phyloP scores from a whole-genome alignment of 1,140 invertebrate species.

The Polyergus mexicanus region DNA sequence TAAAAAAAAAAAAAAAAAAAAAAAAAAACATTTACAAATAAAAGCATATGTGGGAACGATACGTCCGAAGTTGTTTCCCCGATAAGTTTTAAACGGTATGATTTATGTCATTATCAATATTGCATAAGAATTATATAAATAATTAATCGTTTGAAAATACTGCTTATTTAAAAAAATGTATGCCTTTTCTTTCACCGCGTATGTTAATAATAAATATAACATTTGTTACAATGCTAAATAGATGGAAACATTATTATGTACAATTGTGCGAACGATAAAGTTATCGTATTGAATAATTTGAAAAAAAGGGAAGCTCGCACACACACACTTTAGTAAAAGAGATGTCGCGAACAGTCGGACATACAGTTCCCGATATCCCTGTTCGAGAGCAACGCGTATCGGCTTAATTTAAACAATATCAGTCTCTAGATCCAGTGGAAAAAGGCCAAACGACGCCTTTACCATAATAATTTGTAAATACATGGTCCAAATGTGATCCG shows the following conservation, averaged over 20 bases:
- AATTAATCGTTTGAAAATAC: slow-evolving; percentile 14
- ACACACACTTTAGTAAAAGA: too few relatives aligned
- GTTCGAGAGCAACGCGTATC: background rate
- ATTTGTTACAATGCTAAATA: background rate
- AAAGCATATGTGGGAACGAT: slow-evolving; percentile 36
- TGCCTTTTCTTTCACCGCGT: background rate
- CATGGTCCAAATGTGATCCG: slow-evolving; percentile 64
- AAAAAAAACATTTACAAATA: slow-evolving; percentile 39
- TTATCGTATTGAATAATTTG: background rate
- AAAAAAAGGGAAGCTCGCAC: background rate
- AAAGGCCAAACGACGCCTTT: slow-evolving; percentile 72
- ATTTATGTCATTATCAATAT: background rate
- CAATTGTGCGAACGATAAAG: slow-evolving; percentile 5
- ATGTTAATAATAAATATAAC: slow-evolving; percentile 10
- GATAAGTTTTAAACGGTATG: background rate
- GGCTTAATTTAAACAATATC: slow-evolving; percentile 70
- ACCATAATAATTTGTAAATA: slow-evolving; percentile 73
- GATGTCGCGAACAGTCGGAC: slow-evolving; percentile 21
- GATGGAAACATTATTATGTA: slow-evolving; percentile 8
- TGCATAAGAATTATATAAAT: background rate
- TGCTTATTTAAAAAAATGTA: background rate
- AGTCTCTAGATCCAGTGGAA: slow-evolving; percentile 72
- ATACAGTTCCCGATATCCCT: slow-evolving; percentile 28
- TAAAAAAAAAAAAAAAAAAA: slow-evolving; percentile 25
- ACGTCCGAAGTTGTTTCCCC: slow-evolving; percentile 38